Conservation (phyloP, 1,140 invertebrate species). For the Drosophila lacertosa region DNA sequence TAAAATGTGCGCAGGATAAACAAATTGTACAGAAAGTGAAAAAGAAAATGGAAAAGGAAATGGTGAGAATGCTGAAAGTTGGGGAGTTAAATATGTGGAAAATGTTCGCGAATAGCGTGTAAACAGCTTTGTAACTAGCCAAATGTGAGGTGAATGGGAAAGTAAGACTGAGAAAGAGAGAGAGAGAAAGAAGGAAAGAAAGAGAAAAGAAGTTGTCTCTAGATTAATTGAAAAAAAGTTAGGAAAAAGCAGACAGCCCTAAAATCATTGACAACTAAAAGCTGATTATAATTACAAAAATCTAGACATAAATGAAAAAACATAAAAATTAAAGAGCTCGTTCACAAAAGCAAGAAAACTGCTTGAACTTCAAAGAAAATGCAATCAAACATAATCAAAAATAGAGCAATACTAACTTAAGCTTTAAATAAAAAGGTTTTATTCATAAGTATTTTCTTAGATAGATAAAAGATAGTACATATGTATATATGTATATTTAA, state of each 20-base stretch:
- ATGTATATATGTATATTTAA: no score
- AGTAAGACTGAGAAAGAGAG: neutral
- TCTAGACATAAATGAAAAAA: no score
- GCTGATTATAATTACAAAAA: neutral
- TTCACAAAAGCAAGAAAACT: no score
- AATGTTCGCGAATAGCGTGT: slow-evolving; percentile 10
- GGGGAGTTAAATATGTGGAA: slow-evolving; percentile 3
- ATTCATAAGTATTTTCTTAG: no score
- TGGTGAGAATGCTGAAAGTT: neutral
- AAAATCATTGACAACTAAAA: neutral
- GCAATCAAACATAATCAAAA: no score
- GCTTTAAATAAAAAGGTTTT: no score
- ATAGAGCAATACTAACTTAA: no score
- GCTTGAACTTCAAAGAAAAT: no score
- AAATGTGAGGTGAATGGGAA: neutral
- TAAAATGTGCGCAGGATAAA: slow-evolving; percentile 1
- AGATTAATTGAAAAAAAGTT: slow-evolving; percentile 5
- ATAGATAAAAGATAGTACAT: no score
- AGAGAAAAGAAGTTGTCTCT: neutral
- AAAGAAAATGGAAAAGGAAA: neutral
- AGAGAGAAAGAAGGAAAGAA: neutral
- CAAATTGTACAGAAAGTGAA: neutral
- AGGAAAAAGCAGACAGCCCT: neutral
- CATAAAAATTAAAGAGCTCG: no score
- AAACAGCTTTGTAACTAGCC: neutral